These are phyloP conservation scores for Epsilonema sp. DNA, from an alignment of 2,888 invertebrate species.

Conservation along the genomic window DNA sequence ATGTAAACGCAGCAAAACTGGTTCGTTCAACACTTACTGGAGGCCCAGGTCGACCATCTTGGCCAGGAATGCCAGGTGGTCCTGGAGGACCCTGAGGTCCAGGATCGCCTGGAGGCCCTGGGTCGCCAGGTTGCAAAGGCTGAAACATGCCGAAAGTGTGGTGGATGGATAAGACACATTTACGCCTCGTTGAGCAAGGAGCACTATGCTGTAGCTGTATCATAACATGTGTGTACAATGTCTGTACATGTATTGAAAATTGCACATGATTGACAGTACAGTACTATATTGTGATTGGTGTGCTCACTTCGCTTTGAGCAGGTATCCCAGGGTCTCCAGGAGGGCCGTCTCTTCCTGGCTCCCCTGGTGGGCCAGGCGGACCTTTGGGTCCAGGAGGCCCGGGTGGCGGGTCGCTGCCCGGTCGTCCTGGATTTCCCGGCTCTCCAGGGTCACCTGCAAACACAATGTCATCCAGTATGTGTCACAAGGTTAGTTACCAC, in stretches of 20 bases:
- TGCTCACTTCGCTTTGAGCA: conserved; percentile 14
- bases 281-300: too few relatives aligned
- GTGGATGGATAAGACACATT: neutral
- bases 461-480: neutral
- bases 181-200: neutral
- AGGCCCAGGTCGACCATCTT: conserved; percentile 6
- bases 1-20: too few relatives aligned
- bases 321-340: conserved; percentile 14
- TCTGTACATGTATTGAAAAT: too few relatives aligned
- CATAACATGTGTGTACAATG: too few relatives aligned
- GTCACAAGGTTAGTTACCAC: too few relatives aligned
- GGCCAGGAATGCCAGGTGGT: conserved; percentile 12
- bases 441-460: conserved; percentile 17
- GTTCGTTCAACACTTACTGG: neutral
- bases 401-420: conserved; percentile 15
- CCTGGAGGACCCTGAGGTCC: conserved; percentile 17
- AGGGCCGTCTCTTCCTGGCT: conserved; percentile 14
- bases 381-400: conserved; percentile 10
- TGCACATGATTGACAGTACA: too few relatives aligned
- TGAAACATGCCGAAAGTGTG: neutral
- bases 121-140: conserved; percentile 1
- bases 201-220: too few relatives aligned
- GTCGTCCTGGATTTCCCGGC: conserved; percentile 17
- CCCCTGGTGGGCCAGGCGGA: conserved; percentile 16
- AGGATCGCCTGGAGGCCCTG: conserved; percentile 9